Evolutionary conservation across 1,140 invertebrate species (phyloP), one percentile per base, ranked within the genome.

Genomic region (Magallana ariakensis): DNA sequence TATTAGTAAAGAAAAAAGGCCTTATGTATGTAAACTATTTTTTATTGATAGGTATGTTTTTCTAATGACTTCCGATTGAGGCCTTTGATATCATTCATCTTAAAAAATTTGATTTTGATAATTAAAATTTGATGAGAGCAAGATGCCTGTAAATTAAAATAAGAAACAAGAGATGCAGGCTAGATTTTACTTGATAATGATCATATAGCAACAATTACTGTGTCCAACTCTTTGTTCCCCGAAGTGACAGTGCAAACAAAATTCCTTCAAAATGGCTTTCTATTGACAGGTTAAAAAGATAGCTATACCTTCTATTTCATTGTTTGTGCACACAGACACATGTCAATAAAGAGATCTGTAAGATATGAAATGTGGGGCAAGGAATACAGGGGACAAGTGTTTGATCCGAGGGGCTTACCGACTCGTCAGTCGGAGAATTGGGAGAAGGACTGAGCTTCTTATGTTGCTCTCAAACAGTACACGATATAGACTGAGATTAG

Each of bases 231-330:
- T 26, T 75, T 75, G 66, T 75, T 22, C 26, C 33, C 22, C 13
- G 11, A 75, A 75, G 10, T 75, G 66, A 75, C 66, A 75, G 33
- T 75, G 66, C 66, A 75, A 75, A 75, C 33, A 75, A 75, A 26
- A 75, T 22, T 26, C 66, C 33, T 75, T 75, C 66, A 26, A 11
- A 26, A 13, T 75, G 66, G 22, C 22, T 75, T 22, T 75, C 66
- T 26, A 9, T 75, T 75, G 66, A 75, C 66, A 75, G 66, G 66
- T 75, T 75, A 33, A 75, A 75, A 75, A 75, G 66, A 75, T 75
- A 26, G 66, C 66, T 75, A n/a, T n/a, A 75, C 66, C 66, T 75
- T 75, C 66, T 26, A 75, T 75, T 75, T 75, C 22, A 75, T 75
- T 75, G 22, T 75, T 46, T 75, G 22, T 75, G 66, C 66, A 75